Evolutionary conservation across 2,113 vertebrate genomes (phyloP).

Genomic region (Stigmatopora nigra): DNA sequence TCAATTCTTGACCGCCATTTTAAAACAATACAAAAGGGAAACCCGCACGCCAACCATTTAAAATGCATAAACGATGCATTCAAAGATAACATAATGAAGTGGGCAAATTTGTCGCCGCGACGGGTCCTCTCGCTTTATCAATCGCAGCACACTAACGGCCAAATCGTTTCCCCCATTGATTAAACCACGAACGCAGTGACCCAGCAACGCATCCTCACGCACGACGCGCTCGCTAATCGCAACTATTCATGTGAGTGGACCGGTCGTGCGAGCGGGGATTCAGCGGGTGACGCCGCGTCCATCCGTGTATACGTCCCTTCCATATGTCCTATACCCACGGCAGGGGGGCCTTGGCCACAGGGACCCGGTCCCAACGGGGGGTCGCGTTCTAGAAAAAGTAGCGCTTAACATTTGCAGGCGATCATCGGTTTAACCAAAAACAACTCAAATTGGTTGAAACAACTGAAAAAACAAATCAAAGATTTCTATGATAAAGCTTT

Average conservation of each 20-base stretch:
- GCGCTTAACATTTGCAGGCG: too few species aligned
- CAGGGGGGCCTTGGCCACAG: constrained; percentile 60
- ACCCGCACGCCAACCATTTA: background rate
- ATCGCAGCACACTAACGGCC: background rate
- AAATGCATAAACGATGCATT: background rate
- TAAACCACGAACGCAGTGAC: constrained; percentile 8
- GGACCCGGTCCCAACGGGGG: constrained; percentile 44
- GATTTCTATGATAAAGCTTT: too few species aligned
- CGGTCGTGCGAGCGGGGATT: constrained; percentile 1
- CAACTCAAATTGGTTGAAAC: too few species aligned
- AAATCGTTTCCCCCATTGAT: constrained; percentile 5
- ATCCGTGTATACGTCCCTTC: constrained; percentile 41
- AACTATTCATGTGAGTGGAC: background rate
- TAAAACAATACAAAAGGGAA: background rate
- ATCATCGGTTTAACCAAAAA: too few species aligned
- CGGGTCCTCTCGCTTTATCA: background rate
- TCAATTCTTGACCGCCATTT: too few species aligned
- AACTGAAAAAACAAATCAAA: too few species aligned
- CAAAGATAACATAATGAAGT: background rate
- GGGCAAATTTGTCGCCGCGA: background rate
- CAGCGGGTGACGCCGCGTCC: constrained; percentile 1
- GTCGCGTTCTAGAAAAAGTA: too few species aligned
- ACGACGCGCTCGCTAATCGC: background rate
- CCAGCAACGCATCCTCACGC: constrained; percentile 2
- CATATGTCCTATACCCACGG: constrained; percentile 49